Evolutionary conservation across 2,113 vertebrate genomes (phyloP).

Genomic region (Pavo muticus): DNA sequence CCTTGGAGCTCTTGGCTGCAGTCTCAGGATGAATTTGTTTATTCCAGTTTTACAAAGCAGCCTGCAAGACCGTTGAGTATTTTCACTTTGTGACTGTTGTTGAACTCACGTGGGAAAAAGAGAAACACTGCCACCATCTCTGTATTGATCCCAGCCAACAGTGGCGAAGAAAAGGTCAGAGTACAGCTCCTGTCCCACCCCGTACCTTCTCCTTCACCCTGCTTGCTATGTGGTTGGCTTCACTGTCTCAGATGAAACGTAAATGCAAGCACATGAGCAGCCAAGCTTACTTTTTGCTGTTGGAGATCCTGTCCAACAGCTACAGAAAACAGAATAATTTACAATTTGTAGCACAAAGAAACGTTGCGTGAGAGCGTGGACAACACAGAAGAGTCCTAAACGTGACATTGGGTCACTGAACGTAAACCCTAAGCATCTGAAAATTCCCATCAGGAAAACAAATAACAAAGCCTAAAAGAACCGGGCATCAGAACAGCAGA

Average conservation of each 20-base stretch:
- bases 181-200: not conserved
- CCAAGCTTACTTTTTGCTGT: not conserved
- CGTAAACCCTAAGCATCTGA: not conserved
- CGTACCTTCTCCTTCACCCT: not conserved
- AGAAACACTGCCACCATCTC: not conserved
- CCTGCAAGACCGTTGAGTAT: not conserved
- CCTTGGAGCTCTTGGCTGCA: not conserved
- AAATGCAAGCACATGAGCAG: not conserved
- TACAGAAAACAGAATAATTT: not conserved
- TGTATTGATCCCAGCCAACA: not conserved
- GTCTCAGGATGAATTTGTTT: not conserved
- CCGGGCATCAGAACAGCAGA: conserved; percentile 27
- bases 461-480: conserved; percentile 39
- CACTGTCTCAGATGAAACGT: not conserved
- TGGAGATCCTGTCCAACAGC: not conserved
- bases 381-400: not conserved
- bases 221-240: not conserved
- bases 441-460: not conserved
- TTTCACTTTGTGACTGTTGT: not conserved
- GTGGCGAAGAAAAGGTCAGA: not conserved
- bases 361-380: not conserved
- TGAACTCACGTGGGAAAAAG: not conserved
- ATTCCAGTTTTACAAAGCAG: not conserved
- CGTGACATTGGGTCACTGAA: not conserved
- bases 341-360: accelerated